Evolutionary conservation across 2,113 vertebrate genomes (phyloP), one percentile per base, ranked within the genome.

Genomic region (Egretta garzetta): DNA sequence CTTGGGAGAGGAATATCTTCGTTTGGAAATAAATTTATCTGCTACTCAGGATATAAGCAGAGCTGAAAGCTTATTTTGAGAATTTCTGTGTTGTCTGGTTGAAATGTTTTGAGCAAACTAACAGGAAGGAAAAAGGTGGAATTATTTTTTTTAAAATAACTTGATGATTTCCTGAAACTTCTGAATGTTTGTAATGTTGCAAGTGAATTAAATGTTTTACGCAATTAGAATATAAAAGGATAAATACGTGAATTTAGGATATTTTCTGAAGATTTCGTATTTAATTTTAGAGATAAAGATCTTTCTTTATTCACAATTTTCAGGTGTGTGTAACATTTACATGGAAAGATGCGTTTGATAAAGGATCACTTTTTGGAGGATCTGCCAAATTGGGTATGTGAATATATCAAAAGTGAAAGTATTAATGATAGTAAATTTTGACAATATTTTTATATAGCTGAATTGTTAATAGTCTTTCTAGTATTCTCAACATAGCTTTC

Each of bases 311-410:
- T 73, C 55, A 6, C 83, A 74, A 72, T 81, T 74, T 97, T 11
- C 96, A 99, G 99, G 98, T 99, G 94, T 99, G 99, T 97, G 97
- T 99, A 96, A 99, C 99, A 32, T 99, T 99, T 97, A 99, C 99
- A 1, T 99, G 99, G 99, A 99, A 99, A 96, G 99, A 99, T 98
- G 99, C 99, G 84, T 99, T 99, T 97, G 99, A 99, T 97, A 99
- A 99, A 99, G 99, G 99, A 92, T 99, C 99, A 4, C 98, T 99
- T 72, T 99, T 99, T 93, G 99, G 99, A 76, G 99, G 99, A 92
- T 99, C 99, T 43, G 99, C 99, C 96, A 99, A 99, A 97, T 90
- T 99, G 73, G 98, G 99, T 99, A 98, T 98, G 99, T 97, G 77
- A 90, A 60, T 71, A 60, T 88, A 91, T 14, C 5, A 8, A 59